Base-by-base conservation (phyloP, 2,888 invertebrate genomes). In the Eristalinus sepulchralis region DNA sequence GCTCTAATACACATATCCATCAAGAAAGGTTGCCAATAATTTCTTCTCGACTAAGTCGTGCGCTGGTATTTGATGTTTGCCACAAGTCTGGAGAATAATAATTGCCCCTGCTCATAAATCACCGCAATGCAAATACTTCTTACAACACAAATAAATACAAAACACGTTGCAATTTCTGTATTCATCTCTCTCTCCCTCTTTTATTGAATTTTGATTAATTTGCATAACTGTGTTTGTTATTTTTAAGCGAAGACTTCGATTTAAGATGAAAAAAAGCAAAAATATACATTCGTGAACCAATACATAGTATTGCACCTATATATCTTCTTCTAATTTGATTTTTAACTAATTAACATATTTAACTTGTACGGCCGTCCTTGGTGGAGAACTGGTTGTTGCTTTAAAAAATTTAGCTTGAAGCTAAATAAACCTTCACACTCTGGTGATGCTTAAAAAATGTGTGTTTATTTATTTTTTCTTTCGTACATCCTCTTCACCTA, bases 361-460 rank as follows among this genome's bases (percentile, higher is more conserved):
- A 85, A 81, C 72, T 81, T 70, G 85, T 81, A 27, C 59, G 60
- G 33, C 27, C 33, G 81, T 81, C 85, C 85, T 85, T 85, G 81
- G 60, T 68, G 66, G 27, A 73, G 34, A 85, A 85, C 85, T 72
- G 81, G 81, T 81, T 81, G 53, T 17, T 36, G 75, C 22, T 79
- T 64, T 64, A 70, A 67, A 66, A 68, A 75, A 72, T 64, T 75
- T 64, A 59, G 11, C 31, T 53, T 27, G 17, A 80, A 71, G 63
- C 36, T 39, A 55, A 66, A 79, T 66, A 68, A 78, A 70, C 63
- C 47, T 33, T 66, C 31, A 72, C 24, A 24, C 47, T 73, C 57
- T 47, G 17, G n/a, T 47, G 47, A 17, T 17, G 47, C 47, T 47
- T 6, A 47, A 1, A 47, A 47, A 64, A 55, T 17, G n/a, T 47